Conservation (phyloP, 2,113 vertebrate species). For the Anarhynchus alexandrinus region DNA sequence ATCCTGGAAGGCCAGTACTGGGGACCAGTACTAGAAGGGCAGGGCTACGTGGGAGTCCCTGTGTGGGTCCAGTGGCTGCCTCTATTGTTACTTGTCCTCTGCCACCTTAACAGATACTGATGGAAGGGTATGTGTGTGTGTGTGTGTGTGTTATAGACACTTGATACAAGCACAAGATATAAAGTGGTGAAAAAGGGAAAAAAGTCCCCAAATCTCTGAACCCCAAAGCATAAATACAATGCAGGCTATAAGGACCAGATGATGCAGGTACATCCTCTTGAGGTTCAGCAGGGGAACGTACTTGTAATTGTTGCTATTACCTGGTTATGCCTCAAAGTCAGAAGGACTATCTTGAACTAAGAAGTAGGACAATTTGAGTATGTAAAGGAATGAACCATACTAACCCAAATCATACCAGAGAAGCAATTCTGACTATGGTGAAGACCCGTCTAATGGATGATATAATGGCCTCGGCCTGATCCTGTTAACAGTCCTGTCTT, state of each 20-base stretch:
- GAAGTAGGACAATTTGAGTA: not conserved
- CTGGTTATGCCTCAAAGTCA: not conserved
- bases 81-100: not conserved
- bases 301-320: not conserved
- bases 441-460: not conserved
- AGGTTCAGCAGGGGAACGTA: not conserved
- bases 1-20: not conserved
- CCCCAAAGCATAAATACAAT: not conserved
- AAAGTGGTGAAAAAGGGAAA: not conserved
- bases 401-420: not conserved
- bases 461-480: not conserved
- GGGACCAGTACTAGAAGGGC: not conserved
- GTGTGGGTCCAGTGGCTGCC: not conserved
- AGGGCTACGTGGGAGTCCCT: accelerated
- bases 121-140: accelerated
- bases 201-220: not conserved
- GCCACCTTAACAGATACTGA: not conserved
- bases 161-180: not conserved
- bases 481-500: not conserved
- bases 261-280: not conserved
- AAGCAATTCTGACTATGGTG: not conserved
- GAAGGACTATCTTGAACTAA: not conserved
- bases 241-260: not conserved
- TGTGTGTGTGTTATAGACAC: not conserved
- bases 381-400: not conserved